Percentiles rank a stretch among this genome's conserved stretches.
phyloP scores from a whole-genome alignment of 1,140 invertebrate genomes.

The Whitmania pigra region DNA sequence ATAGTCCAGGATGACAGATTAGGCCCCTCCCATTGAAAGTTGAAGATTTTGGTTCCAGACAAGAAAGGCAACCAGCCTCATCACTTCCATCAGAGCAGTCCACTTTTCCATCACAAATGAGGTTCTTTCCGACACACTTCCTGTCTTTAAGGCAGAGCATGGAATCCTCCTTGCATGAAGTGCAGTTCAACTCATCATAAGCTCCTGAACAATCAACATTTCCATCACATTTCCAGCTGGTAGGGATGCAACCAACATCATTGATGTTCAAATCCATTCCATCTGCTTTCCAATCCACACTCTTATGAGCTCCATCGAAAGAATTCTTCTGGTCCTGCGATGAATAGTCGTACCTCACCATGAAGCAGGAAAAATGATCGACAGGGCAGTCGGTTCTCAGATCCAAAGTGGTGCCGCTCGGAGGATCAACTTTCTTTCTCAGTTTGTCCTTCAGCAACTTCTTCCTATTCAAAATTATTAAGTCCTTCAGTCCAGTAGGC shows the following conservation, averaged over 20 bases:
- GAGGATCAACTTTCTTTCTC: neutral
- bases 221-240: conserved; percentile 46
- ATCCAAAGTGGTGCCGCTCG: neutral
- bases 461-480: too few species aligned
- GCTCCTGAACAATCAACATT: conserved; percentile 58
- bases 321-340: neutral
- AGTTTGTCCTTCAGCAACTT: neutral
- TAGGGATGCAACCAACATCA: conserved; percentile 32
- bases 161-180: conserved; percentile 29
- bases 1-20: neutral
- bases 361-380: neutral
- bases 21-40: neutral
- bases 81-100: conserved; percentile 87
- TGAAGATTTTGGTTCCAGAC: neutral
- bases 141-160: conserved; percentile 12
- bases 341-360: neutral
- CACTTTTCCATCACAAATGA: conserved; percentile 82
- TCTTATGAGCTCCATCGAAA: neutral
- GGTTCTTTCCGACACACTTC: conserved; percentile 59
- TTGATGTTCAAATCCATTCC: neutral
- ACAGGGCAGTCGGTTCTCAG: neutral
- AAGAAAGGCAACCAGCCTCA: conserved; percentile 49
- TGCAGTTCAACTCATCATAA: conserved; percentile 70
- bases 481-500: conserved; percentile 26
- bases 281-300: neutral